phyloP scores from a whole-genome alignment of 1,140 invertebrate species.

The Macrobrachium nipponense region DNA sequence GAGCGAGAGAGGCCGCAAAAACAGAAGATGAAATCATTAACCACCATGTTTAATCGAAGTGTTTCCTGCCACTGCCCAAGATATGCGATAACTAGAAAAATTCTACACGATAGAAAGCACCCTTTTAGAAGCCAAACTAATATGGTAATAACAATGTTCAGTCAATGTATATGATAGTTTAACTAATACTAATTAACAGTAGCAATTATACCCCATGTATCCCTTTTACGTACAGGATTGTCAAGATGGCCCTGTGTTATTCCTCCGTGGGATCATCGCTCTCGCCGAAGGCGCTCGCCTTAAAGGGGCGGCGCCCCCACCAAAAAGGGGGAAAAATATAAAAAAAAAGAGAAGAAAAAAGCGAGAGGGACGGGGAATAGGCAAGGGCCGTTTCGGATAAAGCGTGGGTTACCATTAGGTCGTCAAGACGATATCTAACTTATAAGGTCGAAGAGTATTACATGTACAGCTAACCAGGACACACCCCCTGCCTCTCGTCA shows the following conservation, averaged over 20 bases:
- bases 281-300: neutral
- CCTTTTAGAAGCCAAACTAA: constrained; percentile 11
- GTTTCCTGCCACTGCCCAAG: constrained; percentile 35
- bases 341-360: neutral
- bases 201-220: constrained; percentile 55
- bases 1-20: neutral
- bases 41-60: constrained; percentile 23
- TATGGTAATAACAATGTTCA: neutral
- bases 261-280: neutral
- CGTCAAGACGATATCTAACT: constrained; percentile 51
- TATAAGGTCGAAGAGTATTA: constrained; percentile 59
- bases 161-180: constrained; percentile 31
- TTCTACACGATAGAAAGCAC: constrained; percentile 44
- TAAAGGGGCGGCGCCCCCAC: neutral
- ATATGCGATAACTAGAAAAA: constrained; percentile 36
- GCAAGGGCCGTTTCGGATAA: constrained; percentile 44
- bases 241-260: constrained; percentile 30
- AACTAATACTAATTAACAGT: constrained; percentile 61
- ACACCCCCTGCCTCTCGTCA: neutral
- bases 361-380: neutral
- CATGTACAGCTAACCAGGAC: constrained; percentile 56
- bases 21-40: neutral
- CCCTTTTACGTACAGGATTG: constrained; percentile 59
- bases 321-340: too few species aligned
- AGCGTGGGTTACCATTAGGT: constrained; percentile 57